These are phyloP conservation scores for Melikaiella ostensackeni DNA, from an alignment of 2,888 invertebrate species.

Conservation along the genomic window DNA sequence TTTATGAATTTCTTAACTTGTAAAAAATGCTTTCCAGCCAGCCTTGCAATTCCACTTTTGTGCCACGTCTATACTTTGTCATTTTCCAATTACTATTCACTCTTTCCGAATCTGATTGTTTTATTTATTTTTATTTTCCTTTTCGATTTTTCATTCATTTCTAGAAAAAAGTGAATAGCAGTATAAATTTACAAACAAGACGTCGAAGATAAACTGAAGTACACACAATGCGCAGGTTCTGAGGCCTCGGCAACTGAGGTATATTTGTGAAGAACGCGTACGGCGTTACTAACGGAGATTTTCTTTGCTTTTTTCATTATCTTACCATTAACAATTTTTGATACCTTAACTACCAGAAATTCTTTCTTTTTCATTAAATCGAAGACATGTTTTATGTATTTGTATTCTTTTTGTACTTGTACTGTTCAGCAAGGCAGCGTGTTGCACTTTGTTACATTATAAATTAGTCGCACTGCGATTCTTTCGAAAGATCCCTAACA, in stretches of 20 bases:
- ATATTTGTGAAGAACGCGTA: conserved; percentile 71
- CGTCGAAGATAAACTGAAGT: conserved; percentile 39
- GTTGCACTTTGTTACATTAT: conserved; percentile 77
- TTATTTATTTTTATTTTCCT: not conserved
- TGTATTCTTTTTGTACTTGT: conserved; percentile 78
- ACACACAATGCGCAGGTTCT: conserved; percentile 54
- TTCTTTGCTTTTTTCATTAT: conserved; percentile 54
- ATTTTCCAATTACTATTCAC: conserved; percentile 10
- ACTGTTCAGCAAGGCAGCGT: conserved; percentile 78
- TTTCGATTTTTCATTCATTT: not conserved
- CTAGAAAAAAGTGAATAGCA: conserved; percentile 14
- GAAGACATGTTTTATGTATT: conserved; percentile 76
- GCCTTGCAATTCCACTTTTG: conserved; percentile 30
- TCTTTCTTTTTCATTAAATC: conserved; percentile 72
- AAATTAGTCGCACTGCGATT: conserved; percentile 73
- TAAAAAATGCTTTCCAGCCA: conserved; percentile 27
- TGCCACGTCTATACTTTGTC: not conserved
- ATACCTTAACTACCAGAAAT: conserved; percentile 76
- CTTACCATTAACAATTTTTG: conserved; percentile 68
- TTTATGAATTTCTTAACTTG: conserved; percentile 5
- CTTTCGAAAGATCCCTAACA: conserved; percentile 67
- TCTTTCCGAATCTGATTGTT: not conserved
- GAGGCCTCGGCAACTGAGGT: conserved; percentile 75
- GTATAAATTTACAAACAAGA: not conserved
- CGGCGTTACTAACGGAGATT: conserved; percentile 67